These are phyloP conservation scores for Anarhynchus alexandrinus DNA, from an alignment of 2,113 vertebrate species.

Conservation along the genomic window DNA sequence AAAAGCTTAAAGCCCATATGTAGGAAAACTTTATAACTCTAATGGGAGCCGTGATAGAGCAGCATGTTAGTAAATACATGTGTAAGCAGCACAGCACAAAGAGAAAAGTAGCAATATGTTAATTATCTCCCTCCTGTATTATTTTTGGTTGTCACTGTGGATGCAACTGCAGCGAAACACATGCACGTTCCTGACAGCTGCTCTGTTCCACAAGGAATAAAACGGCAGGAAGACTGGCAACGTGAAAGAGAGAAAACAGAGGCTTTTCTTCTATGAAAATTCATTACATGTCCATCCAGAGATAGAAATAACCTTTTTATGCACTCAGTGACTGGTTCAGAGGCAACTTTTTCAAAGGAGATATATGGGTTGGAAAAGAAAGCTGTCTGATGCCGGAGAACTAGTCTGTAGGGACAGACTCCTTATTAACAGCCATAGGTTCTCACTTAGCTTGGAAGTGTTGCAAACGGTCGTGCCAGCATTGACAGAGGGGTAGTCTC, in stretches of 20 bases:
- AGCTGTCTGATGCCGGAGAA: not conserved
- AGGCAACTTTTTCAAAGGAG: not conserved
- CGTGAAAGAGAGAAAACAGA: conserved; percentile 16
- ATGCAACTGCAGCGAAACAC: not conserved
- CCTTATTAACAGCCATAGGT: not conserved
- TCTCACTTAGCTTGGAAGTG: not conserved
- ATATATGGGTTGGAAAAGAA: not conserved
- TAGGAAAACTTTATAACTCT: conserved; percentile 61
- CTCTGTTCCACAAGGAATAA: conserved; percentile 5
- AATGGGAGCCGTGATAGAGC: conserved; percentile 54
- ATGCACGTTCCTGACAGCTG: conserved; percentile 5
- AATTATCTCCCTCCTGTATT: conserved; percentile 56
- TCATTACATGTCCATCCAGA: not conserved
- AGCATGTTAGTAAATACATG: conserved; percentile 68
- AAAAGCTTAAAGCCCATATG: conserved; percentile 61
- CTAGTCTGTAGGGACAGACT: not conserved
- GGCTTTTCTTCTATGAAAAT: not conserved
- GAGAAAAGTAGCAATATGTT: conserved; percentile 59
- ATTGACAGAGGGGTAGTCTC: not conserved
- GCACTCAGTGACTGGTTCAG: not conserved
- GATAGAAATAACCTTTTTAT: not conserved
- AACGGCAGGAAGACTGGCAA: conserved; percentile 8
- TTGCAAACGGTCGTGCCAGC: not conserved
- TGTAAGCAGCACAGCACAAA: conserved; percentile 59
- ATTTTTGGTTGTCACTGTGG: conserved; percentile 49